Base-by-base conservation (phyloP, 2,888 invertebrate species). In the Erpobdella octoculata region DNA sequence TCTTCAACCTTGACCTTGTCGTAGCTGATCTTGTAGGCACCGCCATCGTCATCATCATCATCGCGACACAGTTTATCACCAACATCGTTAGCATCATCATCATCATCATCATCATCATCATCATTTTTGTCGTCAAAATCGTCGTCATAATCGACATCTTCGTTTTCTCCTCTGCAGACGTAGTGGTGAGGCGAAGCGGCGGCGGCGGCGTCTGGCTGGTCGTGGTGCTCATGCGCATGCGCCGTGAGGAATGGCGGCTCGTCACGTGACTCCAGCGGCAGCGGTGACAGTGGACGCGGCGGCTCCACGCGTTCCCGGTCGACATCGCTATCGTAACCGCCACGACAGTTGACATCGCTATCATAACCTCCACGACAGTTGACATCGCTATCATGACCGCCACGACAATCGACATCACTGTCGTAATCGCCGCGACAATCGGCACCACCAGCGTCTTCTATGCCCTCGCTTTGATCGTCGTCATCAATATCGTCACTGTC, bases 401-500 rank as follows among this genome's bases (percentile, higher is more conserved):
- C 8, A 58, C 58, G 21, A 58, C 58, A 8, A 58, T 28, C 58
- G 5, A 8, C 58, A 9, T 28, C 58, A 58, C 58, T 28, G 5
- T 28, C 58, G 28, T 28, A 21, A 58, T 18, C 58, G 6, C 58
- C 58, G 5, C 58, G 21, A 58, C 58, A 21, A 58, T 28, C 58
- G 6, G 21, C 58, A 58, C 58, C 58, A 58, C 58, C 58, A 9
- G 21, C 58, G 28, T 5, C 58, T 5, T 9, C 8, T 28, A 58
- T 9, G 8, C 8, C 58, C 6, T 5, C 6, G 21, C 5, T 58
- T 18, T 58, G 21, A 58, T 21, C 8, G 21, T 4, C 8, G 5
- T 36, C 65, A 12, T 65, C 38, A 35, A 37, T 38, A 65, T 65
- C 28, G 38, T 65, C 65, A 37, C 38, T 65, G 9, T 65, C 65